phyloP scores from a whole-genome alignment of 1,140 invertebrate species.

The Lucilia cuprina region DNA sequence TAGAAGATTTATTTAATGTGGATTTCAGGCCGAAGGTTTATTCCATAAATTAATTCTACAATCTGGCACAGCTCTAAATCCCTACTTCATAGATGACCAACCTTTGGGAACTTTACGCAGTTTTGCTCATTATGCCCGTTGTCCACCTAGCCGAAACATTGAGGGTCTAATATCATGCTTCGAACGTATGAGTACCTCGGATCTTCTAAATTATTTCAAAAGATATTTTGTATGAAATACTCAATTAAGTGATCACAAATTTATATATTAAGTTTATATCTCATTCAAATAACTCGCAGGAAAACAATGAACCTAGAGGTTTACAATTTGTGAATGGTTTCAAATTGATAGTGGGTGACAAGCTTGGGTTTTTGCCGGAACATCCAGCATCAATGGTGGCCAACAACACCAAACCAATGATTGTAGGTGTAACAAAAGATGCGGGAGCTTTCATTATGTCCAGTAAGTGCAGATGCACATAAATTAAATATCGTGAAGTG shows the following conservation, averaged over 20 bases:
- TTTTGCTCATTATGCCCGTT: constrained; percentile 50
- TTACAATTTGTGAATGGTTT: constrained; percentile 49
- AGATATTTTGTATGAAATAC: constrained; percentile 42
- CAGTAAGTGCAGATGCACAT: constrained; percentile 37
- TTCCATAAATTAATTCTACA: constrained; percentile 57
- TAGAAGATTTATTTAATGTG: neutral
- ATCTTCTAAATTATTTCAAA: constrained; percentile 47
- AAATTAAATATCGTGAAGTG: neutral
- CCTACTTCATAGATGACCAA: constrained; percentile 52
- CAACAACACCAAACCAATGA: constrained; percentile 45
- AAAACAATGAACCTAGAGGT: constrained; percentile 49
- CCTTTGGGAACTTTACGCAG: constrained; percentile 47
- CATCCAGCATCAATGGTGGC: constrained; percentile 47
- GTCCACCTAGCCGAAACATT: constrained; percentile 38
- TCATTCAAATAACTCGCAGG: neutral
- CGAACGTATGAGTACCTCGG: constrained; percentile 44
- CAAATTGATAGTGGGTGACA: constrained; percentile 55
- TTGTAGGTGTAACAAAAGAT: constrained; percentile 54
- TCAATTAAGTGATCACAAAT: neutral
- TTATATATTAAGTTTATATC: neutral
- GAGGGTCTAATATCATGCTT: constrained; percentile 47
- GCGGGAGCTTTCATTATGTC: constrained; percentile 58
- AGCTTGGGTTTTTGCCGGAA: constrained; percentile 49
- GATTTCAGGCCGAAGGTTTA: constrained; percentile 40
- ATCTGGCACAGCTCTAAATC: constrained; percentile 59